These are phyloP conservation scores for Spongilla lacustris DNA, from an alignment of 37 sponge, comb jelly and placozoan species.

Conservation along the genomic window DNA sequence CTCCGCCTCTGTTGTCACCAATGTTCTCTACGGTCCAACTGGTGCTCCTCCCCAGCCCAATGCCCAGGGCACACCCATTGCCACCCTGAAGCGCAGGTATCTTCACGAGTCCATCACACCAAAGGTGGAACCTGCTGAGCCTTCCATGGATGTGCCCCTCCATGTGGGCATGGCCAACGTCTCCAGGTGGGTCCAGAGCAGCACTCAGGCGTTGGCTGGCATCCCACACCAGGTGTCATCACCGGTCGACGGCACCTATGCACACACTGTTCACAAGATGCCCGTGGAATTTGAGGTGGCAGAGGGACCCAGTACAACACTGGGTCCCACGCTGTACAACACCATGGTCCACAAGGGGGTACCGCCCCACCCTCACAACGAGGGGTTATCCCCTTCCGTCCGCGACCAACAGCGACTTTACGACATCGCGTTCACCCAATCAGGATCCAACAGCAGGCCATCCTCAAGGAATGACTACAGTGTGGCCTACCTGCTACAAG, in stretches of 20 bases:
- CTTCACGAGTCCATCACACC: background rate
- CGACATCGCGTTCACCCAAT: constrained; percentile 24
- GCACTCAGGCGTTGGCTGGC: background rate
- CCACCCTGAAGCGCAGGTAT: background rate
- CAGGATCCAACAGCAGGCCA: background rate
- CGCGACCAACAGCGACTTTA: background rate
- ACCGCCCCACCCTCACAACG: background rate
- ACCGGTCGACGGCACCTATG: constrained; percentile 21
- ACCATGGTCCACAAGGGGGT: constrained; percentile 17
- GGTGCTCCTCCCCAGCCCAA: background rate
- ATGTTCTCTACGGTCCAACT: background rate
- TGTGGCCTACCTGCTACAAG: background rate
- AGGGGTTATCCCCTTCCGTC: background rate
- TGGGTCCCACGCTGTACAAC: constrained; percentile 21
- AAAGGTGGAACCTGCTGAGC: background rate
- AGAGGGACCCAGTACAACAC: background rate
- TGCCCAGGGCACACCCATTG: background rate
- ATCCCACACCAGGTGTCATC: background rate
- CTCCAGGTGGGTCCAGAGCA: background rate
- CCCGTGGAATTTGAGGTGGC: constrained; percentile 17
- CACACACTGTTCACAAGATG: constrained; percentile 46
- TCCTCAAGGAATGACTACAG: background rate
- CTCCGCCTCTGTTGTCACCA: background rate
- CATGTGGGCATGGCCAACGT: background rate
- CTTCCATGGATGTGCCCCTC: background rate